Percentiles rank a stretch among this genome's conserved stretches.
Conservation (phyloP, 1,140 invertebrate species). For the roundworm (Caenorhabditis elegans) region WBcel235 BX284604.4:11338501-11339000, state of each 20-base stretch:
- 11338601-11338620: conserved; percentile 76
- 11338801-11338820: conserved; percentile 75
- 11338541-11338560: conserved; percentile 46
- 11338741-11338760: conserved; percentile 80
- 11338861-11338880: conserved; percentile 50
- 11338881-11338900: conserved; percentile 55
- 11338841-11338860: neutral
- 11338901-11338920: neutral
- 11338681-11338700: no score
- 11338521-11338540: conserved; percentile 56
- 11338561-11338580: conserved; percentile 41
- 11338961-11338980: no score
- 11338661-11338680: conserved; percentile 76
- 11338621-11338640: conserved; percentile 74
- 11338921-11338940: no score
- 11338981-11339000: no score
- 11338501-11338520: conserved; percentile 53
- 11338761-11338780: conserved; percentile 81
- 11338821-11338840: conserved; percentile 68
- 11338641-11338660: conserved; percentile 76
- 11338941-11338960: no score
- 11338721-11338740: conserved; percentile 79
- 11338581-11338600: conserved; percentile 74
- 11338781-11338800: conserved; percentile 80
- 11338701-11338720: conserved; percentile 79